phyloP scores from a whole-genome alignment of 2,113 vertebrate species.

The Elanus axillaris region DNA sequence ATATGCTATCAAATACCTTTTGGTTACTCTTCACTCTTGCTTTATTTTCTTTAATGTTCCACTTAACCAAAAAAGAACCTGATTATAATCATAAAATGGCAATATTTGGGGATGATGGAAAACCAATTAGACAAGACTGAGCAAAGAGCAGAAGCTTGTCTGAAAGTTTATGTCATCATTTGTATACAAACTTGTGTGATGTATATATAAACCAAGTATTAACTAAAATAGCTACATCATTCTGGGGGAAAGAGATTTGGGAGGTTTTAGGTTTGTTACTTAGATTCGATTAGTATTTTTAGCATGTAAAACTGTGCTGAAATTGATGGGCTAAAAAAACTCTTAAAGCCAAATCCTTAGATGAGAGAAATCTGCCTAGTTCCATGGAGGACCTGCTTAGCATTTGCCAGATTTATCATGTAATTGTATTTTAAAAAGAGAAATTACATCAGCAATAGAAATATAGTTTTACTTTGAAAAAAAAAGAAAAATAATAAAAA shows the following conservation, averaged over 20 bases:
- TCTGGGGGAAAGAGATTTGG: neutral
- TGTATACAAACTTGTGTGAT: neutral
- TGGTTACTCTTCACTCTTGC: neutral
- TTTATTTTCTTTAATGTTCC: neutral
- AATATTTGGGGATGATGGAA: neutral
- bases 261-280: neutral
- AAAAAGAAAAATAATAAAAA: neutral
- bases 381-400: neutral
- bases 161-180: neutral
- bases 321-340: neutral
- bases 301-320: neutral
- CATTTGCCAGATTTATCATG: neutral
- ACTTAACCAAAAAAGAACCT: neutral
- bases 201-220: neutral
- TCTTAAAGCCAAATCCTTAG: neutral
- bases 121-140: neutral
- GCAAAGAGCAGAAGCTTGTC: neutral
- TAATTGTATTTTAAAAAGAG: neutral
- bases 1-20: neutral
- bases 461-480: neutral
- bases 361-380: neutral
- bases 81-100: neutral
- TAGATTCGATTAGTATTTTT: neutral
- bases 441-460: neutral
- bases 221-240: neutral